These are phyloP conservation scores for Eueides isabella DNA, from an alignment of 1,140 invertebrate species.

Conservation along the genomic window DNA sequence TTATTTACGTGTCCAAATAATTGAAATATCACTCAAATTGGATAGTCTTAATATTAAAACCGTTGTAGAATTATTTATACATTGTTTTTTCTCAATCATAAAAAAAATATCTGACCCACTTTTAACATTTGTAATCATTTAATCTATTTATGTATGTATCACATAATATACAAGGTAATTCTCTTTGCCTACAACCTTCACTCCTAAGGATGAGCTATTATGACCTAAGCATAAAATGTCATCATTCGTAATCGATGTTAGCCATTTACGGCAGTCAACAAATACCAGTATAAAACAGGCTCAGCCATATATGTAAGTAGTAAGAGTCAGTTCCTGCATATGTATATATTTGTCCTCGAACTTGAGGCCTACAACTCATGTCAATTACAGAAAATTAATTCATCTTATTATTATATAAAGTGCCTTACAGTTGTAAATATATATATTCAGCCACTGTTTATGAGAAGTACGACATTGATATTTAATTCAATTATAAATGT, in stretches of 20 bases:
- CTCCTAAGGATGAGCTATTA: constrained; percentile 28
- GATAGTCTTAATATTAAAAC: neutral
- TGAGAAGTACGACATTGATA: neutral
- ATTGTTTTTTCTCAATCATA: no score
- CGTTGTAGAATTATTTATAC: neutral
- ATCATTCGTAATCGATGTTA: constrained; percentile 33
- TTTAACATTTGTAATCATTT: no score
- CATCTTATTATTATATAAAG: neutral
- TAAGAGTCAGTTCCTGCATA: constrained; percentile 31
- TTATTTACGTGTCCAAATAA: neutral
- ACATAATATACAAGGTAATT: neutral
- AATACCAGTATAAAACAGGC: constrained; percentile 34
- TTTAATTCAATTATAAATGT: neutral
- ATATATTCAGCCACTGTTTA: neutral
- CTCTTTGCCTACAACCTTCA: neutral
- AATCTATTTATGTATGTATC: neutral
- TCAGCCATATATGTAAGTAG: constrained; percentile 35
- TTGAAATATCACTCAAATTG: neutral
- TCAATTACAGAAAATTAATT: constrained; percentile 1
- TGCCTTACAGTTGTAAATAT: constrained; percentile 1
- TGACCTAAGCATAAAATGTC: constrained; percentile 36
- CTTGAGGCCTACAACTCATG: constrained; percentile 43
- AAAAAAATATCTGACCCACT: no score
- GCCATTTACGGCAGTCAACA: constrained; percentile 34
- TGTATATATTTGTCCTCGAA: constrained; percentile 48